phyloP scores from a whole-genome alignment of 2,888 invertebrate species.

The Pristionchus entomophagus region DNA sequence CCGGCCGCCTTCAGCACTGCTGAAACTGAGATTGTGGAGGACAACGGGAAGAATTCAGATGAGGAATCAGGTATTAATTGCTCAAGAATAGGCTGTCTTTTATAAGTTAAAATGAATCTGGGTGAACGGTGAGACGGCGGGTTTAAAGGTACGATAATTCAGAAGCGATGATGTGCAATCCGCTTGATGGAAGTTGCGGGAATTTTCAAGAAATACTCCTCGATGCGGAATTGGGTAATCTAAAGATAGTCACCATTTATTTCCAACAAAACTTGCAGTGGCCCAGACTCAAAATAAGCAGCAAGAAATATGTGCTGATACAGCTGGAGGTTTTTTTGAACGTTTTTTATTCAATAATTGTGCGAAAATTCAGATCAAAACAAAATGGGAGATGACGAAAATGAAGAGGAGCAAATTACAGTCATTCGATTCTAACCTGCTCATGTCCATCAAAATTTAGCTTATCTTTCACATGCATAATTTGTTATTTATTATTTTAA shows the following conservation, averaged over 20 bases:
- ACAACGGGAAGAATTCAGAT: background rate
- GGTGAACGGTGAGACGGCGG: background rate
- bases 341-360: background rate
- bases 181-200: background rate
- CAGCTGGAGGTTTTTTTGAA: background rate
- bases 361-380: background rate
- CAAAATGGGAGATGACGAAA: background rate
- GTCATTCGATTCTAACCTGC: background rate
- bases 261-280: too few species aligned
- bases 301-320: background rate
- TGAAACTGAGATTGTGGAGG: background rate
- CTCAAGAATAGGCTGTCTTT: background rate
- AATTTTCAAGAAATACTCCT: background rate
- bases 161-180: background rate
- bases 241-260: background rate
- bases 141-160: background rate
- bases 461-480: too few species aligned
- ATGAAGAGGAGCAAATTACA: background rate
- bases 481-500: too few species aligned
- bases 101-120: background rate
- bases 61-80: background rate
- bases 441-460: too few species aligned
- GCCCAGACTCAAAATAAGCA: too few species aligned
- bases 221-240: background rate
- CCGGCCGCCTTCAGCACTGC: background rate